Conservation (phyloP, 2,797 vertebrate species). For the Schizothorax lantsangensis region DNA sequence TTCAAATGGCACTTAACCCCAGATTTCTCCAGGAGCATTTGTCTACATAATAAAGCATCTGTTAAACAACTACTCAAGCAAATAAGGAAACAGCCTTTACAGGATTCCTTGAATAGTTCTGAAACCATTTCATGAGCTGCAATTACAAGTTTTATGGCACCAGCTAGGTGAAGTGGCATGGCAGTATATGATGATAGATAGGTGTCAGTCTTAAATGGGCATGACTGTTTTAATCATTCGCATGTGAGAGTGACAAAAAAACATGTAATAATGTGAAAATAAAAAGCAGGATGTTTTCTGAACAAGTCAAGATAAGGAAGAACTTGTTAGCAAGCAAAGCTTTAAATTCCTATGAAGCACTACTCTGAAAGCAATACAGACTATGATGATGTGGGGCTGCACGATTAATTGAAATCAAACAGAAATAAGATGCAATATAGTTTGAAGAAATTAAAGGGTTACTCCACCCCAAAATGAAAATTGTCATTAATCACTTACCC, state of each 20-base stretch:
- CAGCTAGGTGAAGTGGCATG: not conserved
- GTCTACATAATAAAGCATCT: not conserved
- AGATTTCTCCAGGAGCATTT: not conserved
- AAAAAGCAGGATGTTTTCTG: not conserved
- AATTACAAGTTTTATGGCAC: not conserved
- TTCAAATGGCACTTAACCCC: not conserved
- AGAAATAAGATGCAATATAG: not conserved
- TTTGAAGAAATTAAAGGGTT: not conserved
- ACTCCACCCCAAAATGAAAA: no score
- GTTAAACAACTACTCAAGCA: not conserved
- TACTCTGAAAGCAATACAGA: not conserved
- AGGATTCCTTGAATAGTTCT: not conserved
- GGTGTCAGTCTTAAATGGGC: not conserved
- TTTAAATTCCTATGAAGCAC: not conserved
- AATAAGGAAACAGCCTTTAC: not conserved
- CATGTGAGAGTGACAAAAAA: not conserved
- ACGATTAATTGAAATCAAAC: not conserved
- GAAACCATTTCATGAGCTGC: not conserved
- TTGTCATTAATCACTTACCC: no score
- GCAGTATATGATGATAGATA: not conserved
- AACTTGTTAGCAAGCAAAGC: not conserved
- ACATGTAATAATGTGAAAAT: not conserved
- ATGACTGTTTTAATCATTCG: not conserved
- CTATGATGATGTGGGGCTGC: not conserved
- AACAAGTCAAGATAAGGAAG: not conserved